phyloP scores from a whole-genome alignment of 2,113 vertebrate genomes.

The Pteronura brasiliensis region DNA sequence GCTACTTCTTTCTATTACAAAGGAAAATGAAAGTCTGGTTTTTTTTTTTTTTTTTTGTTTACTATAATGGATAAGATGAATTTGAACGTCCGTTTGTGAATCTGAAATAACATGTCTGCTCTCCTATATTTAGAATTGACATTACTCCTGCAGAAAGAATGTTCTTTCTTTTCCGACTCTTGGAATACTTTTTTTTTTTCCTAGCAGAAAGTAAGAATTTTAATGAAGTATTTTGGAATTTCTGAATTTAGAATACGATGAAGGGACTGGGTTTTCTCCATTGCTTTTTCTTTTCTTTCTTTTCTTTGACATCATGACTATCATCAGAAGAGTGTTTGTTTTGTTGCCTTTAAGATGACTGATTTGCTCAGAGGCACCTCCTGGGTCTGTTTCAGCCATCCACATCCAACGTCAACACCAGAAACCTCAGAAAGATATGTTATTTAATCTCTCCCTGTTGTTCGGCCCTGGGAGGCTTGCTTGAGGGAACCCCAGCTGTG shows the following conservation, averaged over 20 bases:
- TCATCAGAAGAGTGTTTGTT: neutral
- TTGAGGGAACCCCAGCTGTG: no score
- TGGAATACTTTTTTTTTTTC: neutral
- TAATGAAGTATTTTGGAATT: neutral
- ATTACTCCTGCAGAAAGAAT: neutral
- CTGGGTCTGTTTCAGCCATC: neutral
- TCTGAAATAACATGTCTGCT: neutral
- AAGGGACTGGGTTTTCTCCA: neutral
- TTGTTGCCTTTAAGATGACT: neutral
- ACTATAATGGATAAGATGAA: neutral
- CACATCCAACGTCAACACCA: neutral
- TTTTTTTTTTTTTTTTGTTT: neutral
- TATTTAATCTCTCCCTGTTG: neutral
- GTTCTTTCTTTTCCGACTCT: neutral
- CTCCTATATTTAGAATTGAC: neutral
- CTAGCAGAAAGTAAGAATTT: neutral
- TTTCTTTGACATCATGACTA: neutral
- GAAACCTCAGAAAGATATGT: neutral
- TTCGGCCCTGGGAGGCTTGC: neutral
- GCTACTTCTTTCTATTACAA: neutral
- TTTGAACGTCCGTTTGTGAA: neutral
- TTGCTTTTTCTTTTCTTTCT: neutral
- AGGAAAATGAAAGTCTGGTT: neutral
- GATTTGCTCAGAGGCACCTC: neutral
- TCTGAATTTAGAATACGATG: neutral